phyloP scores from a whole-genome alignment of 2,113 vertebrate genomes.

The Orientallactaga bullata region DNA sequence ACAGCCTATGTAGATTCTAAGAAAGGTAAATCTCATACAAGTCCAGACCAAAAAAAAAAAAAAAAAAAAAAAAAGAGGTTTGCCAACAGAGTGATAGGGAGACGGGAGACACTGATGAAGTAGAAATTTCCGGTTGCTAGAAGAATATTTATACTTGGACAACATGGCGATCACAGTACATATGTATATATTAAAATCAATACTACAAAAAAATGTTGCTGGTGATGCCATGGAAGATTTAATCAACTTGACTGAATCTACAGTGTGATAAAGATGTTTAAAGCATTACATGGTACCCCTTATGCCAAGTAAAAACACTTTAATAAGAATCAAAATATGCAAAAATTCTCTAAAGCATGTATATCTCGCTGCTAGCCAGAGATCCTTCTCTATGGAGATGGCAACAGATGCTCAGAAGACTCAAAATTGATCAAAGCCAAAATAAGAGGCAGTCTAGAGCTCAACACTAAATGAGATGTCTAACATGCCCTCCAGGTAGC shows the following conservation, averaged over 20 bases:
- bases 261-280: neutral
- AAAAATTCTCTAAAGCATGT: constrained; percentile 43
- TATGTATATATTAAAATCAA: neutral
- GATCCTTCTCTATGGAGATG: no score
- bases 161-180: neutral
- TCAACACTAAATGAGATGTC: no score
- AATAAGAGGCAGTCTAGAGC: no score
- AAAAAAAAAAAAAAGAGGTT: neutral
- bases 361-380: neutral
- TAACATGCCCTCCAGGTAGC: no score
- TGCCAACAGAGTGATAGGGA: neutral
- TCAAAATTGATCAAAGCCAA: no score
- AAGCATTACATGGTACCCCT: neutral
- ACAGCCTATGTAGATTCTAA: neutral
- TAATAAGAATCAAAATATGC: neutral
- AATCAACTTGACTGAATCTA: neutral
- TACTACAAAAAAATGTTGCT: neutral
- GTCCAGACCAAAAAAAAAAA: no score
- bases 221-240: neutral
- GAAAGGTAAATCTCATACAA: neutral
- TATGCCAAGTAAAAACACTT: neutral
- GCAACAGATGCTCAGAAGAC: no score
- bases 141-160: neutral
- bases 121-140: no score
- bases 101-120: neutral